Evolutionary conservation across 2,797 vertebrate genomes (phyloP), one percentile per base, ranked within the genome.

Genomic region (Acipenser oxyrinchus): DNA sequence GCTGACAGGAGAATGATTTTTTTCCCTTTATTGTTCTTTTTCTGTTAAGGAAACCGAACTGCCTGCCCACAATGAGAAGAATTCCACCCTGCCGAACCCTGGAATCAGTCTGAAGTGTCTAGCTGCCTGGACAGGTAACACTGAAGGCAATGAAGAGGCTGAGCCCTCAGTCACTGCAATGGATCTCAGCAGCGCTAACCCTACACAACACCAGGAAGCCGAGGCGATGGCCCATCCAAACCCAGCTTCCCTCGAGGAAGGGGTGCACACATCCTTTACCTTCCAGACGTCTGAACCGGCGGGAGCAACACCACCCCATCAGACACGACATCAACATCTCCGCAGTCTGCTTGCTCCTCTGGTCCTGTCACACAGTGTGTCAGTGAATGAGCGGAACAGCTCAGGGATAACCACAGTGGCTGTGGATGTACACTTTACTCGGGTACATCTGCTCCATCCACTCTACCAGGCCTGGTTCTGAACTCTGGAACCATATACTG

Each of bases 251-350:
- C 72, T 71, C 0, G 79, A 80, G 13, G 82, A 85, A 11, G 76
- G 76, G 13, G 74, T 89, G 9, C 84, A 63, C 66, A 87, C 90
- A 51, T 85, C 86, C 1, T 69, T 90, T 18, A 88, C 84, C 10
- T 73, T 89, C 23, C 83, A 81, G 49, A 83, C 78, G 15, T 10
- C 76, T 0, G 81, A 87, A 49, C 58, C 79, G 0, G 69, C 57
- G 8, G n/a, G 3, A 12, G 8, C 7, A 51, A 18, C 11, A 53
- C 23, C 1, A 75, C 83, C 0, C 88, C 2, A 73, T 88, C 68
- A 86, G 82, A 69, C 87, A 90, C 78, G 86, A 82, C 70, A 83
- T 89, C 76, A 88, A 77, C 71, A 79, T 89, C 71, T 86, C 85
- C 87, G 82, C 0, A 71, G 77, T 12, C 79, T 37, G 23, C 23